A percentile compares a stretch with the other conserved stretches of the same genome.
These are phyloP conservation scores for Melanogrammus aeglefinus DNA, from an alignment of 2,797 vertebrate species.

Conservation along the genomic window DNA sequence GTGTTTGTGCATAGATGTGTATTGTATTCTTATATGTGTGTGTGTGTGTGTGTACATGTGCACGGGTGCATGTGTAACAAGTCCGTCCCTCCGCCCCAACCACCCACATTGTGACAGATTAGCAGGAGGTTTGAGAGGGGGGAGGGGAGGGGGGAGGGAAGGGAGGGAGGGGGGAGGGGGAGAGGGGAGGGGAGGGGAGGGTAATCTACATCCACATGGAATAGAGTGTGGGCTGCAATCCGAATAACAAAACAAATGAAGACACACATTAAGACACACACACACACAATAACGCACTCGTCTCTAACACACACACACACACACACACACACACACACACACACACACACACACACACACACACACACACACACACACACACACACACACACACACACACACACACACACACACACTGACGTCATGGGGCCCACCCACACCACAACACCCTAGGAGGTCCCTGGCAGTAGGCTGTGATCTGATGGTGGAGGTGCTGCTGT, in stretches of 20 bases:
- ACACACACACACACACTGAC: background rate
- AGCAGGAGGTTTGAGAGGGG: background rate
- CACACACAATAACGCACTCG: too few species aligned
- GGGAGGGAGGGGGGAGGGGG: too few species aligned
- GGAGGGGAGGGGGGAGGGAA: background rate
- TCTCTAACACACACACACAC: too few species aligned
- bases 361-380: background rate
- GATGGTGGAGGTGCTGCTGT: constrained; percentile 31
- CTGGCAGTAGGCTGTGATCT: constrained; percentile 29
- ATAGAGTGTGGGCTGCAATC: constrained; percentile 1
- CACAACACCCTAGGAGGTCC: too few species aligned
- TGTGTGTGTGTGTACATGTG: too few species aligned
- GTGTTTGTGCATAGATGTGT: too few species aligned
- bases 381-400: too few species aligned
- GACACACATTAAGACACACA: background rate
- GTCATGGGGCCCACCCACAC: too few species aligned
- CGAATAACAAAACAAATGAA: background rate
- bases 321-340: too few species aligned
- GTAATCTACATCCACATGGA: constrained; percentile 37
- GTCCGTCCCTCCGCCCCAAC: background rate
- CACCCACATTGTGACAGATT: background rate
- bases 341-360: too few species aligned
- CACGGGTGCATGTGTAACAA: background rate
- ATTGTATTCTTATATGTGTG: background rate
- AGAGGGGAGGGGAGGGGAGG: background rate